Percentiles rank a stretch among this genome's conserved stretches.
These are phyloP conservation scores for Channa maculata DNA, from an alignment of 2,113 vertebrate genomes.

Conservation along the genomic window DNA sequence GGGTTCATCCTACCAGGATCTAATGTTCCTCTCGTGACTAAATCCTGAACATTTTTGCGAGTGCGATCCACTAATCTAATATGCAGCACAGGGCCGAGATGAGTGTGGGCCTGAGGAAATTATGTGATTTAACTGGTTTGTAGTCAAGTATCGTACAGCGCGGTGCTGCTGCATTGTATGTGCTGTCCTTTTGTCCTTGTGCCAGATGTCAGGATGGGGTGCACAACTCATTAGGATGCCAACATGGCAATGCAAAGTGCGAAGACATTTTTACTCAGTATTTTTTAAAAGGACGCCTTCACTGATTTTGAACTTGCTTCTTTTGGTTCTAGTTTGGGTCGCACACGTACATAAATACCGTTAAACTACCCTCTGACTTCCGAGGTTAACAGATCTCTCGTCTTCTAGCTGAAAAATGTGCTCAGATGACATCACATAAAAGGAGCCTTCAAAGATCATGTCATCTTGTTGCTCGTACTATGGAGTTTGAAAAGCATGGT, in stretches of 20 bases:
- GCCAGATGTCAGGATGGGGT: conserved; percentile 66
- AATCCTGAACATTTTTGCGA: not conserved
- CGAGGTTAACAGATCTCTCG: no score
- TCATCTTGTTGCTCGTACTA: no score
- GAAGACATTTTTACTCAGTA: conserved; percentile 18
- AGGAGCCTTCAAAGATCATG: no score
- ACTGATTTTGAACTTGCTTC: no score
- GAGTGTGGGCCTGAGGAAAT: not conserved
- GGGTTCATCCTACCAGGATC: no score
- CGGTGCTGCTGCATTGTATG: conserved; percentile 35
- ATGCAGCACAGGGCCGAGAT: not conserved
- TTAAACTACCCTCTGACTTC: no score
- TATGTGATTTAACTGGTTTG: conserved; percentile 43
- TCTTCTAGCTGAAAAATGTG: no score
- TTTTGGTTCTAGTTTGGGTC: no score
- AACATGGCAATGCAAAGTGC: conserved; percentile 22
- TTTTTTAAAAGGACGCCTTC: conserved; percentile 4
- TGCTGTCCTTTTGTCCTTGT: conserved; percentile 73
- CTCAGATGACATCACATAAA: no score
- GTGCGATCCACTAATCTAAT: not conserved
- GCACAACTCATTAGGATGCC: conserved; percentile 60
- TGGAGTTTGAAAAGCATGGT: no score
- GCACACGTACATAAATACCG: no score
- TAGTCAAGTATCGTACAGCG: conserved; percentile 43
- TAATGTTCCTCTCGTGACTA: not conserved